Percentiles rank a stretch among this genome's conserved stretches.
phyloP scores from a whole-genome alignment of 1,140 invertebrate genomes.

The Helicoverpa armigera region DNA sequence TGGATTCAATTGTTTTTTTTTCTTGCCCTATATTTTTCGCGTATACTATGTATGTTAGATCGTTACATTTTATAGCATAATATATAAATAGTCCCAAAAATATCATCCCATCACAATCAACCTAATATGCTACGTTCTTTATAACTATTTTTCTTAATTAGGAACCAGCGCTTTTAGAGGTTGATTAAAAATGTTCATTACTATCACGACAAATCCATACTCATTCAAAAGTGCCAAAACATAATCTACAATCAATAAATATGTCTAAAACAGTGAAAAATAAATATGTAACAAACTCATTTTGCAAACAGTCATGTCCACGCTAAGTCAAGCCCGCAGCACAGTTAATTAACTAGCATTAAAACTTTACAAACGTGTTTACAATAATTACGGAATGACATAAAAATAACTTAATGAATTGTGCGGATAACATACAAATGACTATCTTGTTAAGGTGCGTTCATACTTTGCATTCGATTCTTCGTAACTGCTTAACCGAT shows the following conservation, averaged over 20 bases:
- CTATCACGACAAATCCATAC: not conserved
- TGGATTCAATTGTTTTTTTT: no score
- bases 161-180: no score
- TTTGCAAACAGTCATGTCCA: not conserved
- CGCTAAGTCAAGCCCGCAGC: slow-evolving; percentile 28
- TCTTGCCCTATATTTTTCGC: no score
- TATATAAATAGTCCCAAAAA: no score
- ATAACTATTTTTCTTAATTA: no score
- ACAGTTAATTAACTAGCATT: slow-evolving; percentile 66
- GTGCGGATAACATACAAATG: slow-evolving; percentile 25
- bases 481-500: no score
- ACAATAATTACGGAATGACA: slow-evolving; percentile 58
- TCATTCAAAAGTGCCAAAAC: not conserved
- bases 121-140: no score
- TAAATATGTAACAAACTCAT: not conserved
- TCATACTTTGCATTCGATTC: not conserved
- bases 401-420: slow-evolving; percentile 55
- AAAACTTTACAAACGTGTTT: slow-evolving; percentile 56
- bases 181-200: not conserved
- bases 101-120: no score
- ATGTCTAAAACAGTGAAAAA: not conserved
- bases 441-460: not conserved
- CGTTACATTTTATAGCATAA: no score
- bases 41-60: no score
- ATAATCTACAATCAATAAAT: not conserved